Conservation (phyloP, 2,888 invertebrate genomes). For the Antheraea assamensis region DNA sequence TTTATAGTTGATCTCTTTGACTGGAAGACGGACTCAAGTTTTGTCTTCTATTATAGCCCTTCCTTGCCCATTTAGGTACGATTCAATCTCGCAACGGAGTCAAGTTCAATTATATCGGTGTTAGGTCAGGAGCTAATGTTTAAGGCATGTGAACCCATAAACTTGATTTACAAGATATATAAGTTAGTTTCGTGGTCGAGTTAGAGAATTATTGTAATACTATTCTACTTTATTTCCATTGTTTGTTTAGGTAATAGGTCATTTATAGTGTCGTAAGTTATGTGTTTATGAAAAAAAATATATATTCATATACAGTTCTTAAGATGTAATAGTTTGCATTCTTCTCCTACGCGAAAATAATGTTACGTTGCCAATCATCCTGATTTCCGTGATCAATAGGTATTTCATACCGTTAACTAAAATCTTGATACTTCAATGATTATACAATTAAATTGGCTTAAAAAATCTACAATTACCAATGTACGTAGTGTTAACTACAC, state of each 20-base stretch:
- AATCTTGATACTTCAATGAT: too few species aligned
- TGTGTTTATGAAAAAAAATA: too few species aligned
- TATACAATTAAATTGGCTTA: too few species aligned
- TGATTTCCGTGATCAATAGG: too few species aligned
- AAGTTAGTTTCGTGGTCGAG: background rate
- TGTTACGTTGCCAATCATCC: too few species aligned
- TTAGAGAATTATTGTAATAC: background rate
- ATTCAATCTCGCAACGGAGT: slow-evolving; percentile 14
- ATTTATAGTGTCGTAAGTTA: background rate
- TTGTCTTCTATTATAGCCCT: slow-evolving; percentile 10
- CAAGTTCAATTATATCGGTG: slow-evolving; percentile 15
- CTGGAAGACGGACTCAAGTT: background rate
- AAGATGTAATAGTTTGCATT: too few species aligned
- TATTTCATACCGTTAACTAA: too few species aligned
- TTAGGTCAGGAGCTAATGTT: slow-evolving; percentile 13
- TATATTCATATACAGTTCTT: too few species aligned
- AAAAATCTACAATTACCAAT: too few species aligned
- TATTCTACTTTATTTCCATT: background rate
- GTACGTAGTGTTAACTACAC: too few species aligned
- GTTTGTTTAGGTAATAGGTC: background rate
- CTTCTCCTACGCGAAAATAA: too few species aligned
- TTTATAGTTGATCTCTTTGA: background rate
- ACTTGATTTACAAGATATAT: slow-evolving; percentile 10
- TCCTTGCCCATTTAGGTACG: slow-evolving; percentile 11
- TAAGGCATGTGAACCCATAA: slow-evolving; percentile 16